Base-by-base conservation (phyloP, 2,797 vertebrate species). In the Xiphophorus birchmanni region DNA sequence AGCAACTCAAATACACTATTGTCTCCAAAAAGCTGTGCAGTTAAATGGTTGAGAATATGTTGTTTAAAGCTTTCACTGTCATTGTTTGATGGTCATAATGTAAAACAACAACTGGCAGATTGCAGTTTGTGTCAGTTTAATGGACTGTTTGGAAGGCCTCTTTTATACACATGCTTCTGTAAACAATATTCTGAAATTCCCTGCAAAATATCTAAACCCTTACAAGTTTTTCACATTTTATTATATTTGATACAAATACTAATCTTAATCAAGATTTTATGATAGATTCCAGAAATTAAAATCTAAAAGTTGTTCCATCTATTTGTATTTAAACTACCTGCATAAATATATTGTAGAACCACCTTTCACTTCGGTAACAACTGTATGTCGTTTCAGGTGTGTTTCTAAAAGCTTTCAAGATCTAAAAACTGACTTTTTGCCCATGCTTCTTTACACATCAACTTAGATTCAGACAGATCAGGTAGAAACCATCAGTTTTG, bases 1-100 rank as follows among this genome's bases (percentile, higher is more conserved):
- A 83, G 77, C 76, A 89, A 89, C 82, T 90, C 79, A 77, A 87
- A 77, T 47, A 73, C 74, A 85, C 67, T 47, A 54, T 77, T 83
- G 81, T 35, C 60, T 83, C 71, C 77, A 80, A 72, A 15, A 76
- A 52, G 48, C n/a, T 85, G 69, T 69, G 15, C 54, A 77, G 29
- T 78, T 79, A 79, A 75, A 82, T 3, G 75, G 47, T 63, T n/a
- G 67, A 63, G 10, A 75, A 74, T 48, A n/a, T 63, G 74, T 69
- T 2, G 42, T 35, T 7, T 65, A 35, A 84, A 78, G 42, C 9
- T 76, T 78, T 65, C 29, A 29, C 26, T 48, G 40, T 81, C 12
- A 73, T 78, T 86, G 72, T 78, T 80, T 42, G 32, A 23, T 7
- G 26, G 32, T 58, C 50, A 6, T 45, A 52, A 45, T n/a, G 2